Base-by-base conservation (phyloP, 2,113 vertebrate genomes). In the Psephotus haematonotus region DNA sequence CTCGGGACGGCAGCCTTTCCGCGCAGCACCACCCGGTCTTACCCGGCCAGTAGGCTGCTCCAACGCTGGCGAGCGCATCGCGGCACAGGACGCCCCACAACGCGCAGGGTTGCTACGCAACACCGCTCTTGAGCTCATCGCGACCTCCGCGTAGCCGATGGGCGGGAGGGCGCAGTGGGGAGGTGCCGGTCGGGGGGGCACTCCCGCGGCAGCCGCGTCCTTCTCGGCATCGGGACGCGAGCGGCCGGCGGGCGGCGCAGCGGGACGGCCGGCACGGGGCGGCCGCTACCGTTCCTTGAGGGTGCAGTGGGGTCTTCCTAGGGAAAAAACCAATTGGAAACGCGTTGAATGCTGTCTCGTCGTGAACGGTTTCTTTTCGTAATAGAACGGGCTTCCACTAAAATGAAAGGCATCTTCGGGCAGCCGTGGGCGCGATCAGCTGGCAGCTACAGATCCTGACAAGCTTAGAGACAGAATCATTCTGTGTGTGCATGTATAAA, bases 381-480 rank as follows among this genome's bases (percentile, higher is more conserved):
- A 14, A 2, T 8, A 7, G 37, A 12, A 13, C 20, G 39, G 20
- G 7, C 8, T 17, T 27, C 39, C 8, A 3, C 12, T 24, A 16
- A 27, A 20, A 4, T 8, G 23, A 10, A 12, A 37, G 17, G 1
- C 11, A 3, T 8, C 62, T 18, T 31, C 13, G 9, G 11, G 6
- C 19, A 7, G 50, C 11, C 6, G 28, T 11, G 13, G 17, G 1
- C 10, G 43, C 27, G 4, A 11, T 5, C 4, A 9, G 0, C 10
- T 10, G 24, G 20, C 20, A 31, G 11, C 6, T 5, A 9, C 46
- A 4, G 17, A 5, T 4, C 17, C 39, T 10, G 57, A 59, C 57
- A 24, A 33, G 57, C 33, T 35, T 15, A 23, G 33, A n/a, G 13
- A 24, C 33, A n/a, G 33, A 35, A 59, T 59, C 20, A 23, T 59